phyloP scores from a whole-genome alignment of 2,797 vertebrate species.

The Pempheris klunzingeri region DNA sequence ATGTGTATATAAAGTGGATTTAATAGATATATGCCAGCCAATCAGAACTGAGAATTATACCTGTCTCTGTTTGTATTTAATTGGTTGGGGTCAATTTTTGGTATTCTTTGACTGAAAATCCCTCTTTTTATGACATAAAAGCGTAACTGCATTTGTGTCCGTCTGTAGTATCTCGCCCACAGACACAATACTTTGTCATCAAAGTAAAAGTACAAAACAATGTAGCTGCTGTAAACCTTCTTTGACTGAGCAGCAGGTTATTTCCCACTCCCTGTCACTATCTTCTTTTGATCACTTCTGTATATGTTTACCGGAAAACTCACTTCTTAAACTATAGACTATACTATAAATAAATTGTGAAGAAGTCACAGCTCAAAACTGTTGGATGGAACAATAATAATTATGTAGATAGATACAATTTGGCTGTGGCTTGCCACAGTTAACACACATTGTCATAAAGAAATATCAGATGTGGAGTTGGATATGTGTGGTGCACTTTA shows the following conservation, averaged over 20 bases:
- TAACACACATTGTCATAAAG: background rate
- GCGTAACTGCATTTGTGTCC: background rate
- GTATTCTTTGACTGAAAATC: background rate
- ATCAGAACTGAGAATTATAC: background rate
- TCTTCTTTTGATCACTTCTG: background rate
- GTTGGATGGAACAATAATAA: background rate
- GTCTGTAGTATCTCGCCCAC: background rate
- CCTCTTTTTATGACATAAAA: background rate
- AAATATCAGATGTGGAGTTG: background rate
- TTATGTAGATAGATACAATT: background rate
- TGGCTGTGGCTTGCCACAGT: background rate
- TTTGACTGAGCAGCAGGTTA: background rate
- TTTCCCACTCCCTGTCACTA: background rate
- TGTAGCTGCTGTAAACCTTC: background rate
- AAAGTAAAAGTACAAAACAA: constrained; percentile 5
- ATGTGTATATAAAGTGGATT: background rate
- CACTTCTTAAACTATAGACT: too few species aligned
- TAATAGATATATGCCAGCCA: background rate
- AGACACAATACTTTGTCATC: background rate
- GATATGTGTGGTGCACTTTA: background rate
- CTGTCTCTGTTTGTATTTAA: background rate
- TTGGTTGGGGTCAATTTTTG: background rate
- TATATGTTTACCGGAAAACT: background rate
- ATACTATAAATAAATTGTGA: too few species aligned
- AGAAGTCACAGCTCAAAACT: background rate